Conservation (phyloP, 2,888 invertebrate genomes). For the Molorchus minor region DNA sequence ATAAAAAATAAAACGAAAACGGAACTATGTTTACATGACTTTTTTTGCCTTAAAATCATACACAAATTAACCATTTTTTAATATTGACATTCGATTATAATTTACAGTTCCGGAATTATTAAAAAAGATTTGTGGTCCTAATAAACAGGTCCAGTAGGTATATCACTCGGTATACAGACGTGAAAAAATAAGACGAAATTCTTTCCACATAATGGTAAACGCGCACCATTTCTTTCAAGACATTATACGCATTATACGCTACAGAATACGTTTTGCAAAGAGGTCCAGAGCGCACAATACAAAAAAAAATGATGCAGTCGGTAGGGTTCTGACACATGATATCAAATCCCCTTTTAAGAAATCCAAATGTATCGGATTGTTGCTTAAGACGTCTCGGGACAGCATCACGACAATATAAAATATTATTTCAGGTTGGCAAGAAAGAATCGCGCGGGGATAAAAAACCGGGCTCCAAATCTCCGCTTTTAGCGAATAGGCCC, state of each 20-base stretch:
- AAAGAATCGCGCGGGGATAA: constrained; percentile 37
- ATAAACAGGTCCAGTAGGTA: too few species aligned
- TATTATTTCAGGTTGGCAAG: constrained; percentile 55
- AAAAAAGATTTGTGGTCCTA: too few species aligned
- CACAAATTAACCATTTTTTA: too few species aligned
- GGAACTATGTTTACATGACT: too few species aligned
- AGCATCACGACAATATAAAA: constrained; percentile 56
- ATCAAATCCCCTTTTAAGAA: constrained; percentile 40
- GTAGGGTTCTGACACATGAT: constrained; percentile 22
- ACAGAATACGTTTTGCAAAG: background rate
- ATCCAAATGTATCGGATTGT: constrained; percentile 54
- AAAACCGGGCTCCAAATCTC: constrained; percentile 38
- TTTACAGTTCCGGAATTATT: too few species aligned
- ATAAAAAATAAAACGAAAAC: too few species aligned
- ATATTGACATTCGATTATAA: too few species aligned
- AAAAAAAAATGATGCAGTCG: constrained; percentile 11
- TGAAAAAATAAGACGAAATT: too few species aligned
- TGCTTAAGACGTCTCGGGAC: constrained; percentile 49
- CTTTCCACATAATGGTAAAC: too few species aligned
- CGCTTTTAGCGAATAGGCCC: constrained; percentile 39
- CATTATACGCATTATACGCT: background rate
- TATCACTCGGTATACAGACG: too few species aligned
- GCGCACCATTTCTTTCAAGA: too few species aligned
- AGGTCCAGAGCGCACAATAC: background rate
- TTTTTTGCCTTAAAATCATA: too few species aligned